Percentiles rank a stretch among this genome's conserved stretches.
These are phyloP conservation scores for Callithrix jacchus DNA, from an alignment of 2,113 vertebrate species.

Conservation along the genomic window DNA sequence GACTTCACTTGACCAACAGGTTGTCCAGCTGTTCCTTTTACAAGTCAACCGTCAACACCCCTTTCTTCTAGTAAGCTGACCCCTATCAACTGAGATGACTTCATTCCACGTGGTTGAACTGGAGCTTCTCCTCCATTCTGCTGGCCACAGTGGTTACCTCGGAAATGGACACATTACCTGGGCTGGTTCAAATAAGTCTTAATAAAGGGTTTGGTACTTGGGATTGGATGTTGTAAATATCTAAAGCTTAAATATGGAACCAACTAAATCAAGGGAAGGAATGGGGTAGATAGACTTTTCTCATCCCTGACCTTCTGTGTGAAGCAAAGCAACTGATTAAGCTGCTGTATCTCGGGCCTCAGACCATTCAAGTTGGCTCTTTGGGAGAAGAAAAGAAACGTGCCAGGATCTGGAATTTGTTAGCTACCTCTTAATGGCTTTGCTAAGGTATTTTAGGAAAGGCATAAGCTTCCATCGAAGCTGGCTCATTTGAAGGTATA, in stretches of 20 bases:
- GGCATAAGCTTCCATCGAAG: neutral
- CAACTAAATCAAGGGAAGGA: neutral
- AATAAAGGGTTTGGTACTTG: neutral
- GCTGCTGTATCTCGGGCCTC: neutral
- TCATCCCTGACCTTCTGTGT: neutral
- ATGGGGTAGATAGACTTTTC: neutral
- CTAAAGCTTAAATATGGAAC: neutral
- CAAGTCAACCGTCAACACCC: neutral
- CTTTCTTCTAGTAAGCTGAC: neutral
- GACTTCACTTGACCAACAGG: neutral
- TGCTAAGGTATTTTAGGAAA: neutral
- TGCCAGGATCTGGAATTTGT: neutral
- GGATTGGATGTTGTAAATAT: neutral
- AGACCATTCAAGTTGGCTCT: neutral
- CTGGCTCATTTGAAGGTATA: neutral
- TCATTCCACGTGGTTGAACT: neutral
- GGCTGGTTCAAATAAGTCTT: neutral
- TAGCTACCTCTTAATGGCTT: neutral
- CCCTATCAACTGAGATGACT: neutral
- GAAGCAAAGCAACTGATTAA: neutral
- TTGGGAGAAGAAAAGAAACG: neutral
- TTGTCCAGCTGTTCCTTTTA: neutral
- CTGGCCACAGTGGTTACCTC: neutral
- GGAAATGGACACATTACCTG: neutral
- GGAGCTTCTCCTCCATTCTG: neutral